These are phyloP conservation scores for Drosophila kuntzei DNA, from an alignment of 2,888 invertebrate genomes.

Conservation along the genomic window DNA sequence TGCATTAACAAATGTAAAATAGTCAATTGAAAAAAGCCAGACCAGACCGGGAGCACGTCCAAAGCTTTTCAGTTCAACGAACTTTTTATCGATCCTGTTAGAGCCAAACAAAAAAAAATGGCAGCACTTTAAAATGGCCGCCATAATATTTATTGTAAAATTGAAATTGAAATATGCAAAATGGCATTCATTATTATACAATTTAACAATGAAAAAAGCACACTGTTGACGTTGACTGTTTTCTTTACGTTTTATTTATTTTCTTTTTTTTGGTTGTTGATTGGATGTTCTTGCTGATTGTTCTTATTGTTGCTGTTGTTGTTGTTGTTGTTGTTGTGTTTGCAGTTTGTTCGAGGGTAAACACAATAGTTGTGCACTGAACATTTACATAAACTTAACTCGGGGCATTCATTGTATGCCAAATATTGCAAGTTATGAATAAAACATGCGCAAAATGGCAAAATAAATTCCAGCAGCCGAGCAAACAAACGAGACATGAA, in stretches of 20 bases:
- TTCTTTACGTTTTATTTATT: constrained; percentile 20
- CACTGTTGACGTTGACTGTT: constrained; percentile 24
- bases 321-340: constrained; percentile 33
- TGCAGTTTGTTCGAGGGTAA: constrained; percentile 51
- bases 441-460: constrained; percentile 70
- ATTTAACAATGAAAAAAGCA: constrained; percentile 41
- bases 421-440: constrained; percentile 79
- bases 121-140: constrained; percentile 67
- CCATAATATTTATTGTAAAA: constrained; percentile 65
- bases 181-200: constrained; percentile 42
- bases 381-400: constrained; percentile 66
- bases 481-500: constrained; percentile 59
- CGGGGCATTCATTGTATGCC: constrained; percentile 65
- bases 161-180: constrained; percentile 37
- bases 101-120: too few relatives aligned
- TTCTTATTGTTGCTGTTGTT: constrained; percentile 30
- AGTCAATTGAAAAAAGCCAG: constrained; percentile 62
- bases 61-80: constrained; percentile 66
- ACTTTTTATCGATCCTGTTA: constrained; percentile 68
- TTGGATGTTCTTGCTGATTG: constrained; percentile 55
- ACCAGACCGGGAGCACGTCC: constrained; percentile 26
- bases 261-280: constrained; percentile 41
- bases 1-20: constrained; percentile 50
- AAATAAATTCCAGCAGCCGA: constrained; percentile 64
- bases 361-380: constrained; percentile 42